Conservation (phyloP, 92 coral and sea anemone genomes). For the Zoanthus sansibaricus region DNA sequence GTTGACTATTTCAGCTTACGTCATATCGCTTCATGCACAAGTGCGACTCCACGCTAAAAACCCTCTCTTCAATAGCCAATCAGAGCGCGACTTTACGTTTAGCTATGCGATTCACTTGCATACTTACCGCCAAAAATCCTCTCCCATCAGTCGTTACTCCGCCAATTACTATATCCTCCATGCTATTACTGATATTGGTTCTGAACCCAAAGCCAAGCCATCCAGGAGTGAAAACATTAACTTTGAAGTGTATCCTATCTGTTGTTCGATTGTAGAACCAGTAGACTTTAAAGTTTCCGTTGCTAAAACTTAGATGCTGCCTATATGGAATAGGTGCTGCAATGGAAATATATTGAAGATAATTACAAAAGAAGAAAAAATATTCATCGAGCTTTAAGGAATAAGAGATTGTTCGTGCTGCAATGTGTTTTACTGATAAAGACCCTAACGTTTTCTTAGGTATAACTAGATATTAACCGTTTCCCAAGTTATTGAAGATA, state of each 20-base stretch:
- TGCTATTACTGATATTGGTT: not conserved
- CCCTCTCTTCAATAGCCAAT: too few species aligned
- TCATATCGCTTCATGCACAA: too few species aligned
- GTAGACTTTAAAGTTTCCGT: conserved; percentile 21
- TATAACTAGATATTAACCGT: too few species aligned
- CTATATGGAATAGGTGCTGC: conserved; percentile 25
- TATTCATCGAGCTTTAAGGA: too few species aligned
- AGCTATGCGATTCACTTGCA: not conserved
- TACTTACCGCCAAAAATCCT: conserved; percentile 19
- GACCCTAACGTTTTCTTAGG: too few species aligned
- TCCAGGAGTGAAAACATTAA: conserved; percentile 11
- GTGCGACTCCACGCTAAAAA: too few species aligned
- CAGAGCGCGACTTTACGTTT: too few species aligned
- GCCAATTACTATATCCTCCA: conserved; percentile 12
- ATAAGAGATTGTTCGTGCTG: too few species aligned
- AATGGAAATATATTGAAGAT: not conserved
- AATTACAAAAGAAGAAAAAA: not conserved
- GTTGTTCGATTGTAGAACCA: conserved; percentile 34
- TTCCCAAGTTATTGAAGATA: too few species aligned
- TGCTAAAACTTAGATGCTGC: not conserved
- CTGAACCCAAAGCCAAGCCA: conserved; percentile 35
- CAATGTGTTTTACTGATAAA: too few species aligned
- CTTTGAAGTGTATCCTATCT: conserved; percentile 33
- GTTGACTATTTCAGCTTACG: too few species aligned
- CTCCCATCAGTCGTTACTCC: conserved; percentile 24